Evolutionary conservation across 1,140 invertebrate genomes (phyloP).

Genomic region (Drosophila seguyi): DNA sequence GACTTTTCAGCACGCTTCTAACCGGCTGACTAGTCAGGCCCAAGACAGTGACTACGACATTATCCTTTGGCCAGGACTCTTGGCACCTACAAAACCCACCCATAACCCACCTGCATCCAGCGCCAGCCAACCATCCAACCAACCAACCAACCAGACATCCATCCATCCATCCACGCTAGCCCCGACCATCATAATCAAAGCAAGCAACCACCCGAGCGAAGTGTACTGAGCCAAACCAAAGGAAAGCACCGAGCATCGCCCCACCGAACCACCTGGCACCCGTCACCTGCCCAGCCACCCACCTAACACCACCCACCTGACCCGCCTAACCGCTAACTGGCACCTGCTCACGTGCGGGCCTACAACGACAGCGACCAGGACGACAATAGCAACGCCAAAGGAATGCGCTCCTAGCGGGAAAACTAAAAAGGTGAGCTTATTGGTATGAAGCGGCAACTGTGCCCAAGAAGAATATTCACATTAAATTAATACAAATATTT

Average conservation of each 20-base stretch:
- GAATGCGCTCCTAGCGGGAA: conserved; percentile 56
- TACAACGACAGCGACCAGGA: conserved; percentile 21
- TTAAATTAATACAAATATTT: not conserved
- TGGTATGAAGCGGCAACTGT: conserved; percentile 33
- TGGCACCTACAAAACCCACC: conserved; percentile 9
- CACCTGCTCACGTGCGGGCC: conserved; percentile 53
- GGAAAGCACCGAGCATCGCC: not conserved
- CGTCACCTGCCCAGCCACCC: conserved; percentile 20
- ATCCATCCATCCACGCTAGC: conserved; percentile 7
- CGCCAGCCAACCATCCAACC: not conserved
- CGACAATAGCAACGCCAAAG: conserved; percentile 22
- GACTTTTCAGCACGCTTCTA: conserved; percentile 65
- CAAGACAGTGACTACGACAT: conserved; percentile 36
- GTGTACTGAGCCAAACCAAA: conserved; percentile 1
- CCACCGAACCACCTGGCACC: conserved; percentile 11
- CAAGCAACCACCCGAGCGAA: conserved; percentile 17
- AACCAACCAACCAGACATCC: not conserved
- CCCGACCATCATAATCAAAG: conserved; percentile 27
- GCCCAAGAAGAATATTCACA: not conserved
- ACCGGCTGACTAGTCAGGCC: conserved; percentile 60
- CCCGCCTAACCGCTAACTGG: conserved; percentile 64
- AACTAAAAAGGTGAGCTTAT: conserved; percentile 67
- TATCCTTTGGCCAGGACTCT: conserved; percentile 36
- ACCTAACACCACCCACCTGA: conserved; percentile 29
- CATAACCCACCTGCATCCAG: not conserved